Base-by-base conservation (phyloP, 2,888 invertebrate genomes). In the Diachrysia chrysitis region DNA sequence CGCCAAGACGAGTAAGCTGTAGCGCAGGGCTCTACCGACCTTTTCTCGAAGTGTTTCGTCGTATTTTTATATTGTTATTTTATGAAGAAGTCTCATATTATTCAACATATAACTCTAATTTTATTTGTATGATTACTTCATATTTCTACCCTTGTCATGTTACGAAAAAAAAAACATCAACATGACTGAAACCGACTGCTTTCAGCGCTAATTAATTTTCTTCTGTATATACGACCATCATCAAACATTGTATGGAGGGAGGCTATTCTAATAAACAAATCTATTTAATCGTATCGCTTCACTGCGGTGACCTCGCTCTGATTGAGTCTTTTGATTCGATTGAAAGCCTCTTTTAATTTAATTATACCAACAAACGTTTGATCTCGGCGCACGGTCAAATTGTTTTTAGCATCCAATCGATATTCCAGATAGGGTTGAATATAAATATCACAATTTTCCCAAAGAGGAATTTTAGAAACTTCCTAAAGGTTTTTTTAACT, bases 261-360 rank as follows among this genome's bases (percentile, higher is more conserved):
- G 23, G 69, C 68, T 69, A 63, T 54, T 73, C 69, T 69, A 69
- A 66, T 42, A 66, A 69, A 73, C 12, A 21, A 46, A 56, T 48
- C 65, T 60, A 77, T 71, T 60, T 58, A 66, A 66, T 66, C 59
- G 61, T 78, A 75, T 76, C 69, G 58, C 65, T 76, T 68, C 35
- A 63, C 63, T 64, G 65, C 65, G 67, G 71, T 73, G 76, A 73
- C 78, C 81, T 79, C 73, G 66, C 77, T 66, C 72, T 83, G 80
- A 83, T 84, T 80, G 76, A 81, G 70, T 76, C 79, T 78, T 77
- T 82, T 83, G 72, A 83, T 78, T 70, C 78, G 70, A 76, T 79
- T 81, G 78, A 79, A 78, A 77, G 73, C 58, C 64, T 64, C 77
- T 76, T 76, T 81, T 76, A 61, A 81, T 73, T 81, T 74, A 77